A percentile compares a stretch with the other conserved stretches of the same genome.
These are phyloP conservation scores for Parotia lawesii DNA, from an alignment of 2,113 vertebrate genomes.

Conservation along the genomic window DNA sequence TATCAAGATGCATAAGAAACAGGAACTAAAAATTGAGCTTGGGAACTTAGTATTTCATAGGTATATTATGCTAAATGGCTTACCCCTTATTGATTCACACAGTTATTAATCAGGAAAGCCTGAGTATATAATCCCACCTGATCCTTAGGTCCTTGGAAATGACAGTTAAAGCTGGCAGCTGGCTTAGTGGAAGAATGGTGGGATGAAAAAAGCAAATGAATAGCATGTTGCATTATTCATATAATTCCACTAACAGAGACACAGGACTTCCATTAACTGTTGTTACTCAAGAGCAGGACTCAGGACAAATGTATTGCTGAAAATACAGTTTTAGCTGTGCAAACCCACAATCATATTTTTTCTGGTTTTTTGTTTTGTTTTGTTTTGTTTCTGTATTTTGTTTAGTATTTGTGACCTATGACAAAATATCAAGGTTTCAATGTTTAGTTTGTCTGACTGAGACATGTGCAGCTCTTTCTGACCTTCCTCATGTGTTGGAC, in stretches of 20 bases:
- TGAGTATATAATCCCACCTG: constrained; percentile 57
- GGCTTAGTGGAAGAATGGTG: constrained; percentile 21
- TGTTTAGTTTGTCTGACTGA: background rate
- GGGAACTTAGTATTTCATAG: constrained; percentile 36
- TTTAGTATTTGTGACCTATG: background rate
- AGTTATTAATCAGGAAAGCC: constrained; percentile 52
- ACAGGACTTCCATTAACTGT: constrained; percentile 27
- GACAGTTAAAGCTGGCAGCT: constrained; percentile 56
- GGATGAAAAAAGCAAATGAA: constrained; percentile 12
- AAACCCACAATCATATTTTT: background rate
- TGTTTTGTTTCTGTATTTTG: background rate
- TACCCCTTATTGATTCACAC: constrained; percentile 51
- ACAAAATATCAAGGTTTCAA: background rate
- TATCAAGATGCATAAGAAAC: background rate
- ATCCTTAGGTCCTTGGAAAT: constrained; percentile 58
- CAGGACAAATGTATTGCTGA: background rate
- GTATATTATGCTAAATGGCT: constrained; percentile 45
- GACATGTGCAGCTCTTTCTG: background rate
- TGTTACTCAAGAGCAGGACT: background rate
- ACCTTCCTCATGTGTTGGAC: background rate
- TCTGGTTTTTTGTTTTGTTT: background rate
- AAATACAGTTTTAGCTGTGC: background rate
- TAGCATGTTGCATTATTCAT: constrained; percentile 66
- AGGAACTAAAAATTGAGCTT: background rate
- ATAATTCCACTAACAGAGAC: constrained; percentile 15